These are phyloP conservation scores for Hylaeus volcanicus DNA, from an alignment of 1,140 invertebrate species.

Conservation along the genomic window DNA sequence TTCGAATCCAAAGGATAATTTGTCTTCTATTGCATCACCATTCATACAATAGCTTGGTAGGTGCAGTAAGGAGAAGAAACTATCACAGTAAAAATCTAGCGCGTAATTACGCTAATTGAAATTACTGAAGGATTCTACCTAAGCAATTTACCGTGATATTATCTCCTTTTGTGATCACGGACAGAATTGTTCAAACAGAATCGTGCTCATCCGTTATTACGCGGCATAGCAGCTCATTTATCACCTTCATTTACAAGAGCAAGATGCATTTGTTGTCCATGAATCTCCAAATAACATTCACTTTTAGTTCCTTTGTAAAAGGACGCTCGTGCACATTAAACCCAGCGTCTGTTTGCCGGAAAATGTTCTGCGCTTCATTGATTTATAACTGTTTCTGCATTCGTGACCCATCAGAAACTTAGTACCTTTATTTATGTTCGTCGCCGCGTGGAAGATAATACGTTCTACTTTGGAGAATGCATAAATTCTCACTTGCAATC, in stretches of 20 bases:
- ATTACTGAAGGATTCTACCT: background rate
- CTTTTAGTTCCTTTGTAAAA: constrained; percentile 1
- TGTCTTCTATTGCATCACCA: background rate
- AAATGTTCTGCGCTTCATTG: constrained; percentile 10
- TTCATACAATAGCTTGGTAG: background rate
- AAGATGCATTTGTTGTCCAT: constrained; percentile 40
- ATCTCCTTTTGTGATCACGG: constrained; percentile 37
- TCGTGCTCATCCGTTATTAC: constrained; percentile 43
- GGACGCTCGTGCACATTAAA: constrained; percentile 2
- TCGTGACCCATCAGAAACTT: constrained; percentile 5
- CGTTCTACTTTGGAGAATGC: too few relatives aligned
- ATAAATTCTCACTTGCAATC: constrained; percentile 7
- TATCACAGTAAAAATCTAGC: constrained; percentile 9
- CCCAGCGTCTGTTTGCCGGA: constrained; percentile 19
- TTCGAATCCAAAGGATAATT: background rate
- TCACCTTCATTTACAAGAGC: constrained; percentile 52
- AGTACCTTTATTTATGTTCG: constrained; percentile 21
- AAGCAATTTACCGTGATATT: constrained; percentile 43
- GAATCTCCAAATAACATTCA: constrained; percentile 17
- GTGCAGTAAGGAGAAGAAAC: background rate
- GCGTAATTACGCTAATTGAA: constrained; percentile 31
- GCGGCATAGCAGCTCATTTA: constrained; percentile 39
- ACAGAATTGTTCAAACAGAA: constrained; percentile 11
- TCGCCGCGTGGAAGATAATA: background rate
- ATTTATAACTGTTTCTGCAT: constrained; percentile 45